Conservation (phyloP, 2,888 invertebrate species). For the Diarsia brunnea region DNA sequence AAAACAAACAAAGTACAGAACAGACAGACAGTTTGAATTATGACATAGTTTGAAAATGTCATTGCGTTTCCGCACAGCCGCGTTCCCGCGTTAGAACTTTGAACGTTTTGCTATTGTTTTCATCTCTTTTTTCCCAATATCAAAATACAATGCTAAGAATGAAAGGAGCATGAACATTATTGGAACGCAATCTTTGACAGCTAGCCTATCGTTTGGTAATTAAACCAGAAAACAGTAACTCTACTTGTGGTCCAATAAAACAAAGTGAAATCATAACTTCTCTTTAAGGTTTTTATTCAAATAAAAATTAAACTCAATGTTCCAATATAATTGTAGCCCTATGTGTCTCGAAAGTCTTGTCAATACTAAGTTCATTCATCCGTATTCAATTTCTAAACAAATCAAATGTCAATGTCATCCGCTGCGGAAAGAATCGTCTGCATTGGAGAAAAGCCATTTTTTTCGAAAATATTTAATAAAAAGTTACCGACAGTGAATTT, state of each 20-base stretch:
- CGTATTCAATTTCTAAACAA: slow-evolving; percentile 53
- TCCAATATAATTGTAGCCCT: not conserved
- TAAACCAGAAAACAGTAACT: not conserved
- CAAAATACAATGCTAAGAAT: not conserved
- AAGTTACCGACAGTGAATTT: slow-evolving; percentile 59
- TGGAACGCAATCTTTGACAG: slow-evolving; percentile 42
- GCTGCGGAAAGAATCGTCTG: slow-evolving; percentile 69
- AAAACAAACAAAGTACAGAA: not conserved
- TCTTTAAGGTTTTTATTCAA: not conserved
- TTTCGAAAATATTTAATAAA: slow-evolving; percentile 63
- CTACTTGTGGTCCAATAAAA: not conserved
- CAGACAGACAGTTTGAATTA: slow-evolving; percentile 9
- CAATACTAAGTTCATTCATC: not conserved
- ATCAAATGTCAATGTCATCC: slow-evolving; percentile 67
- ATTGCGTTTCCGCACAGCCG: not conserved
- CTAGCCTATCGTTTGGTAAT: slow-evolving; percentile 31
- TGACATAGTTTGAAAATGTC: slow-evolving; percentile 3
- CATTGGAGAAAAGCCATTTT: slow-evolving; percentile 74
- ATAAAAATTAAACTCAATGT: not conserved
- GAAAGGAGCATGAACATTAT: not conserved
- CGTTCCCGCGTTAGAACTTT: not conserved
- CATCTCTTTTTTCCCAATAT: slow-evolving; percentile 14
- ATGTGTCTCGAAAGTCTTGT: not conserved
- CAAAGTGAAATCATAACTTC: not conserved
- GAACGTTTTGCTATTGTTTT: not conserved